Conservation (phyloP, 2,888 invertebrate species). For the Agapostemon virescens region DNA sequence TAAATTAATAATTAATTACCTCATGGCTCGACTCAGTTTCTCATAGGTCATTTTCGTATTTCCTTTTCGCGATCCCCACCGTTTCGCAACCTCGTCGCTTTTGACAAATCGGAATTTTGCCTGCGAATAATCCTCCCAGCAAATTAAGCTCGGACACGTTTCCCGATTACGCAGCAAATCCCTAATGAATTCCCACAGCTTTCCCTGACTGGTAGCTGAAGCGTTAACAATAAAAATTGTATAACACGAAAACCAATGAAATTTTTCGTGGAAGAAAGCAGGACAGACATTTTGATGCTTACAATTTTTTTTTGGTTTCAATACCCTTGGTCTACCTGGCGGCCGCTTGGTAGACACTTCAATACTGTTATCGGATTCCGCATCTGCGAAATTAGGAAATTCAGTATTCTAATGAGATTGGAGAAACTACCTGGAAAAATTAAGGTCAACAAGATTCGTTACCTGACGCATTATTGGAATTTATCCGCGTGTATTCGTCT, state of each 20-base stretch:
- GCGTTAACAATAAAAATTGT: too few species aligned
- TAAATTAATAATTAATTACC: slow-evolving; percentile 79
- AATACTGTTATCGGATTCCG: slow-evolving; percentile 77
- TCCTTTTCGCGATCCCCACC: slow-evolving; percentile 93
- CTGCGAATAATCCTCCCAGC: slow-evolving; percentile 92
- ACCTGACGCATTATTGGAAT: slow-evolving; percentile 65
- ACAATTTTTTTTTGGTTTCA: slow-evolving; percentile 76
- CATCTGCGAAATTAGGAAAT: slow-evolving; percentile 64
- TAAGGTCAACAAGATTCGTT: neutral
- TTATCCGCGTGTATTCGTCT: slow-evolving; percentile 60
- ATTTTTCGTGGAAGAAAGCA: neutral
- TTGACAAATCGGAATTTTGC: slow-evolving; percentile 94
- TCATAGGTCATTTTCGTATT: slow-evolving; percentile 96
- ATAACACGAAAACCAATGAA: neutral
- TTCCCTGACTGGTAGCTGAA: slow-evolving; percentile 77
- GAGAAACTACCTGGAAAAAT: neutral
- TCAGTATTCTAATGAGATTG: neutral
- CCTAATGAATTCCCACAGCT: slow-evolving; percentile 92
- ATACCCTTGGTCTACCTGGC: slow-evolving; percentile 81
- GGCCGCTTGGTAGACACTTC: slow-evolving; percentile 82
- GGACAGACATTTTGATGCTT: slow-evolving; percentile 48
- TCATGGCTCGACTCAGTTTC: slow-evolving; percentile 94
- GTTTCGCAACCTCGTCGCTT: slow-evolving; percentile 91
- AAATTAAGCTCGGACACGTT: slow-evolving; percentile 90
- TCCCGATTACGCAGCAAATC: slow-evolving; percentile 88